A percentile compares a stretch with the other conserved stretches of the same genome.
Evolutionary conservation across 2,888 invertebrate species (phyloP).

Genomic region (Cryptocheilus praepositus): DNA sequence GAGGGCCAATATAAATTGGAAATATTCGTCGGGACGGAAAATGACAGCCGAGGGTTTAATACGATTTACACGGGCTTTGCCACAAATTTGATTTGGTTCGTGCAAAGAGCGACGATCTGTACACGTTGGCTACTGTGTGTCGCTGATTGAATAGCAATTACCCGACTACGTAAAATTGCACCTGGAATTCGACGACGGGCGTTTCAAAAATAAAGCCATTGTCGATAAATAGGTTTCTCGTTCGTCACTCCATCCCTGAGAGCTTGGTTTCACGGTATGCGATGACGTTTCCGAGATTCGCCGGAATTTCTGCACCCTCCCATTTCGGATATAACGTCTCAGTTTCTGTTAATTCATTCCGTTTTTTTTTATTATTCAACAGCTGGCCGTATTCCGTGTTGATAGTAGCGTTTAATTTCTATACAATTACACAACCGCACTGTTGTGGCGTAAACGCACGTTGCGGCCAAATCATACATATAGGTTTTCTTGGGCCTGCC

Average conservation of each 20-base stretch:
- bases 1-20: slow-evolving; percentile 41
- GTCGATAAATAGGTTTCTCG: background rate
- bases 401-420: too few species aligned
- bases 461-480: too few species aligned
- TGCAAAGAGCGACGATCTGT: slow-evolving; percentile 22
- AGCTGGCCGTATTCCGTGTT: too few species aligned
- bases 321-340: too few species aligned
- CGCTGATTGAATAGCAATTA: slow-evolving; percentile 43
- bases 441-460: too few species aligned
- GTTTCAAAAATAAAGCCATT: too few species aligned
- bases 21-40: slow-evolving; percentile 42
- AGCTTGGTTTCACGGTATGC: background rate
- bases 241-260: background rate
- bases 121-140: slow-evolving; percentile 24
- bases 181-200: slow-evolving; percentile 4
- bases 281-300: too few species aligned
- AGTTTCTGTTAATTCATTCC: too few species aligned
- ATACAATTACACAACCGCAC: too few species aligned
- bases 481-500: too few species aligned
- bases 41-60: slow-evolving; percentile 41
- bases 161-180: slow-evolving; percentile 29
- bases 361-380: too few species aligned
- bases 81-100: slow-evolving; percentile 44
- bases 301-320: too few species aligned
- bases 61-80: slow-evolving; percentile 39